A percentile compares a stretch with the other conserved stretches of the same genome.
Conservation (phyloP, 2,797 vertebrate species). For the Aphelocoma californica region DNA sequence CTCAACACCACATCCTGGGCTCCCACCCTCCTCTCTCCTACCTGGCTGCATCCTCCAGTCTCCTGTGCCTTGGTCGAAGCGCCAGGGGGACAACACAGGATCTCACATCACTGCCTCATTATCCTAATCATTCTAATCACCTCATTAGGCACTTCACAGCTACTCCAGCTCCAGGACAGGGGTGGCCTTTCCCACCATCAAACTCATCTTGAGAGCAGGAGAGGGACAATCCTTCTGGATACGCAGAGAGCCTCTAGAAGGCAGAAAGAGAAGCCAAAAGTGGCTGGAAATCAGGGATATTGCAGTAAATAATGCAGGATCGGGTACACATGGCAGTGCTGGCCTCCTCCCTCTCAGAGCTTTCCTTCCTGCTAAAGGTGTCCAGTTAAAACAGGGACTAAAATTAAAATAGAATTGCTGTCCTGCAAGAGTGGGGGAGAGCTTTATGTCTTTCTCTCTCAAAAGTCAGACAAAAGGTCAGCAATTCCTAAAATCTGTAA, state of each 20-base stretch:
- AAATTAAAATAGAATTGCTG: background rate
- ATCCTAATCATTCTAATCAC: background rate
- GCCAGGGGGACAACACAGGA: background rate
- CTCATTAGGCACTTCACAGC: background rate
- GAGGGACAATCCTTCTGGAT: background rate
- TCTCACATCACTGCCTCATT: background rate
- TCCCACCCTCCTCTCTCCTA: background rate
- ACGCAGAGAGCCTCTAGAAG: background rate
- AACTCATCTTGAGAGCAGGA: background rate
- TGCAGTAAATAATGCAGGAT: background rate
- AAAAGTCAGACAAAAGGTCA: background rate
- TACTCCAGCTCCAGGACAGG: background rate
- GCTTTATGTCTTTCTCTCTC: background rate
- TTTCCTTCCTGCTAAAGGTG: background rate
- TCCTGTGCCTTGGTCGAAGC: rapidly evolving
- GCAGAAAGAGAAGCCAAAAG: background rate
- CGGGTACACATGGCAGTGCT: background rate
- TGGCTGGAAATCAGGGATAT: background rate
- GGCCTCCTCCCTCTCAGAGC: background rate
- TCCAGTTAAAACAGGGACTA: background rate
- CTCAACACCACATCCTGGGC: background rate
- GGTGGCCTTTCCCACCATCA: background rate
- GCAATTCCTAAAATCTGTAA: background rate
- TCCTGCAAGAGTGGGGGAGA: background rate
- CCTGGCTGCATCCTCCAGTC: background rate